Evolutionary conservation across 2,888 invertebrate species (phyloP).

Genomic region (Brachypalpus laphriformis): DNA sequence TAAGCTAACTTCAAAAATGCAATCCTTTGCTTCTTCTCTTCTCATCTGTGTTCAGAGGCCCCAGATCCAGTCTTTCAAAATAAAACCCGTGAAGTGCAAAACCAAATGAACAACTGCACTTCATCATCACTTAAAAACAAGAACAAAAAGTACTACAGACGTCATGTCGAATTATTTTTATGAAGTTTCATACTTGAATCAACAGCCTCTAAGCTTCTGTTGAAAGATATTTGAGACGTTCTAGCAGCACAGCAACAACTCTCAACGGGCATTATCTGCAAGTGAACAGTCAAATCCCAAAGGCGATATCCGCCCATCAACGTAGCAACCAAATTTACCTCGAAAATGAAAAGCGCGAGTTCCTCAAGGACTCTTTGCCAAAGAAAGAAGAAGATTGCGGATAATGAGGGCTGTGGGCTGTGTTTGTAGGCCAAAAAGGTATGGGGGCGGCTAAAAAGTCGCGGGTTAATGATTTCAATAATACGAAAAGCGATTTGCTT

Average conservation of each 20-base stretch:
- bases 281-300: slow-evolving; percentile 66
- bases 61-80: not conserved
- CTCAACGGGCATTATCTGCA: slow-evolving; percentile 47
- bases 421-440: not conserved
- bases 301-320: slow-evolving; percentile 46
- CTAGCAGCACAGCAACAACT: slow-evolving; percentile 10
- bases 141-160: not conserved
- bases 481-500: slow-evolving; percentile 73
- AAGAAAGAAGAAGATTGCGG: slow-evolving; percentile 39
- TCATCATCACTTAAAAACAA: not conserved
- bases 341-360: slow-evolving; percentile 25
- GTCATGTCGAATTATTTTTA: slow-evolving; percentile 35
- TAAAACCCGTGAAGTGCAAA: slow-evolving; percentile 6
- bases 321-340: slow-evolving; percentile 12
- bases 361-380: slow-evolving; percentile 55
- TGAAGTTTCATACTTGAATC: slow-evolving; percentile 66
- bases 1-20: no score
- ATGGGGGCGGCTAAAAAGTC: slow-evolving; percentile 57
- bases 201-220: slow-evolving; percentile 19
- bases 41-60: no score
- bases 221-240: not conserved
- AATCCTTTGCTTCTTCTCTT: no score
- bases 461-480: slow-evolving; percentile 74
- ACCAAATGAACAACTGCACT: slow-evolving; percentile 26
- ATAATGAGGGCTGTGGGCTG: slow-evolving; percentile 64